Evolutionary conservation across 2,888 invertebrate genomes (phyloP), one percentile per base, ranked within the genome.

Genomic region (Argyresthia albistria): DNA sequence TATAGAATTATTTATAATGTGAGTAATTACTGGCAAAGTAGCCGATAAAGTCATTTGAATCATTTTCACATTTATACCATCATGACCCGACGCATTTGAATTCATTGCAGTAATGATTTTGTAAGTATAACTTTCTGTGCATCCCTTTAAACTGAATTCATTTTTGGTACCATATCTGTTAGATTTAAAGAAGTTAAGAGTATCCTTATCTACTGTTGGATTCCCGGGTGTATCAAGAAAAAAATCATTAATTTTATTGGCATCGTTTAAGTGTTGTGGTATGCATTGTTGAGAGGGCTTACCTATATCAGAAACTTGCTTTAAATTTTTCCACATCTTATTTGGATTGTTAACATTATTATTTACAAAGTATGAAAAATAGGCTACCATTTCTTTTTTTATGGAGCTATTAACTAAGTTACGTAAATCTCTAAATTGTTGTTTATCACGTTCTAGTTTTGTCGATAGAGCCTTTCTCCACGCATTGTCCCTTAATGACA

Each of bases 321-420:
- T 46, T 7, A 46, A 16, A 16, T 16, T 7, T 8, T 46, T 46
- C 50, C 42, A 50, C 42, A 50, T 37, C 15, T 46, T 45, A 8
- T 36, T 35, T 10, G 50, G n/a, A 12, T 51, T 51, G 10, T 43
- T n/a, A 25, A 43, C n/a, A 43, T 51, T 51, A 11, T 51, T 51
- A 35, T 51, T 51, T 8, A 51, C 50, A 9, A 12, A 51, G 35
- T 35, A 37, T 11, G 43, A 43, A 12, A 43, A 51, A 36, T 37
- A 46, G 4, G 46, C 45, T 4, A 1, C 8, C 14, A 36, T 51
- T 46, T 51, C 51, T 36, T n/a, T 45, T 14, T 46, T 51, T 11
- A 51, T 37, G 3, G 51, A 25, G 43, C 42, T 50, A 50, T 25
- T 47, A 35, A 47, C 47, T 36, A 47, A 12, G 12, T 51, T 51